Conservation (phyloP, 35 echinoderm and acorn worm species). For the Eucidaris tribuloides region DNA sequence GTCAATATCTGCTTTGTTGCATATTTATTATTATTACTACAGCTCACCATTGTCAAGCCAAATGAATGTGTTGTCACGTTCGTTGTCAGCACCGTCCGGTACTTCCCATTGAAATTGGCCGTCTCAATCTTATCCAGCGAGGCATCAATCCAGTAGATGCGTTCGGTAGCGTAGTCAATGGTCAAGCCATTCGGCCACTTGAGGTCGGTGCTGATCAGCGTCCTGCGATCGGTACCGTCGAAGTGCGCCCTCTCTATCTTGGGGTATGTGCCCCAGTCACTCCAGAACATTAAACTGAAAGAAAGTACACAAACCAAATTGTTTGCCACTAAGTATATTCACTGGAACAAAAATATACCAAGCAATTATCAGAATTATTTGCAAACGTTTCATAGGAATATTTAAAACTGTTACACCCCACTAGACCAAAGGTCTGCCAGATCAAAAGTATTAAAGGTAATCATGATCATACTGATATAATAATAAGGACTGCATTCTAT, state of each 20-base stretch:
- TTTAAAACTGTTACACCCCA: too few species aligned
- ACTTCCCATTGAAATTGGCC: slow-evolving; percentile 57
- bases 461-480: too few species aligned
- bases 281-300: slow-evolving; percentile 87
- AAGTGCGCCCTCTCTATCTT: slow-evolving; percentile 93
- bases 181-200: slow-evolving; percentile 82
- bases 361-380: too few species aligned
- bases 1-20: too few species aligned
- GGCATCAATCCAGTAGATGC: slow-evolving; percentile 89
- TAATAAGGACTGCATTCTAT: too few species aligned
- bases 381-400: too few species aligned
- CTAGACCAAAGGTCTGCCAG: too few species aligned
- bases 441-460: too few species aligned
- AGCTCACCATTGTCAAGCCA: slow-evolving; percentile 84
- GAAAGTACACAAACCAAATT: too few species aligned
- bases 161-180: slow-evolving; percentile 64
- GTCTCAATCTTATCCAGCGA: slow-evolving; percentile 82
- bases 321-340: too few species aligned
- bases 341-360: too few species aligned
- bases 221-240: slow-evolving; percentile 76
- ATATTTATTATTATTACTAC: too few species aligned
- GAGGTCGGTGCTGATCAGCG: slow-evolving; percentile 69
- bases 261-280: slow-evolving; percentile 85
- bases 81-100: slow-evolving; percentile 34
- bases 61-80: slow-evolving; percentile 57